Base-by-base conservation (phyloP, 2,113 vertebrate genomes). In the Hypocryptadius cinnamomeus region DNA sequence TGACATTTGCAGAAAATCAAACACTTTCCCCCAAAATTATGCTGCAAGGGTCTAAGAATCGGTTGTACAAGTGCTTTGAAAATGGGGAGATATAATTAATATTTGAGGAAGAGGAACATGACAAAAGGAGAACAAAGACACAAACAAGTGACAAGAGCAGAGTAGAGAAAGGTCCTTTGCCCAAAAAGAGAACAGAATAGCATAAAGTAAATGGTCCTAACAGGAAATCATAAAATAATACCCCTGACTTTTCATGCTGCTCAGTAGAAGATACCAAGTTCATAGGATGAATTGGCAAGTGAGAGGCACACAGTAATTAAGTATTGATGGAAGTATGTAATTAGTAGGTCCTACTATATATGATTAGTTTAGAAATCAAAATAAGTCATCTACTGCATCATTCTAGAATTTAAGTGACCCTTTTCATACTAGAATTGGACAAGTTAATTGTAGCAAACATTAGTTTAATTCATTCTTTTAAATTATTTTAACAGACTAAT, bases 371-470 rank as follows among this genome's bases (percentile, higher is more conserved):
- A 57, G 70, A 93, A 92, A 72, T 45, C 10, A 85, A 85, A 93
- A 15, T 54, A 60, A 91, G 22, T 69, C 3, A 54, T 68, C 53
- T 79, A 54, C 18, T 59, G 31, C 42, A 73, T 74, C 3, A 4
- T 70, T 69, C 31, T 66, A 63, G 54, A 77, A 70, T 33, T 84
- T 33, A 87, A 85, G 44, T 54, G 35, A 81, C 54, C 45, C 28
- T 68, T 73, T 63, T 66, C 64, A 71, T 59, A 68, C 21, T 54
- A 74, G 47, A 90, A 59, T 8, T 59, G 27, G 42, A 70, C 33
- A 84, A 73, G 85, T 51, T 88, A 94, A 84, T 77, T 84, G 73
- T 73, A 86, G 64, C 78, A 93, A 94, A 92, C 64, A 83, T 79
- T 79, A 42, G 64, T 54, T 72, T 82, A 68, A 90, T 69, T 79